Percentiles rank a stretch among this genome's conserved stretches.
Conservation (phyloP, 2,888 invertebrate genomes). For the Lomographa bimaculata region DNA sequence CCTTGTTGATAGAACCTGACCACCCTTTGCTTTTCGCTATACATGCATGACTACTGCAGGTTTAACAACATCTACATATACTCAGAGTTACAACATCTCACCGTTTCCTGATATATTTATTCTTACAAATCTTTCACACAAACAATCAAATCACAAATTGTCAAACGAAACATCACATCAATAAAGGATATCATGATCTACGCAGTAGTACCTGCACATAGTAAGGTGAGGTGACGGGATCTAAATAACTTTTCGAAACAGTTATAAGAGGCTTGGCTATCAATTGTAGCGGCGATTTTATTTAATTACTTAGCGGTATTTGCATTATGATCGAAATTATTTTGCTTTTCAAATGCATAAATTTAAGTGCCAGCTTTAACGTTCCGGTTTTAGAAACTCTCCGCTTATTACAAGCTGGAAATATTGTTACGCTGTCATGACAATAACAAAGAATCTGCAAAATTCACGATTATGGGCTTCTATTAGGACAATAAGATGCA, state of each 20-base stretch:
- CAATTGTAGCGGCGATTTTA: too few species aligned
- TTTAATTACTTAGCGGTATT: conserved; percentile 3
- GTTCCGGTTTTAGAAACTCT: not conserved
- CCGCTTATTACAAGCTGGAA: not conserved
- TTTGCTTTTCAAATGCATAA: conserved; percentile 5
- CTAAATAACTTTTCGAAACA: too few species aligned
- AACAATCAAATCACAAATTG: not conserved
- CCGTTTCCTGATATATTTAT: conserved; percentile 1
- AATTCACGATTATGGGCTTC: too few species aligned
- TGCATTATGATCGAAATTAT: too few species aligned
- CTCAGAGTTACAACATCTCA: conserved; percentile 4
- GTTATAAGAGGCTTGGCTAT: too few species aligned
- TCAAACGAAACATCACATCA: too few species aligned
- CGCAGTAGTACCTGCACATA: too few species aligned
- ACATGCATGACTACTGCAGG: conserved; percentile 30
- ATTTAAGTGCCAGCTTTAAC: conserved; percentile 8
- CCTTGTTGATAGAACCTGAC: conserved; percentile 22
- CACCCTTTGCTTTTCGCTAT: conserved; percentile 36
- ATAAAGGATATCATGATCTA: too few species aligned
- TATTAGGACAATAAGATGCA: too few species aligned
- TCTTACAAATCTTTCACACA: conserved; percentile 6
- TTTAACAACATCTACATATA: conserved; percentile 13
- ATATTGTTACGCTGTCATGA: not conserved
- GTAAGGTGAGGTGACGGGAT: too few species aligned
- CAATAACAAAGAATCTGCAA: too few species aligned